Conservation (phyloP, 2,797 vertebrate genomes). For the Sternarchorhynchus goeldii region DNA sequence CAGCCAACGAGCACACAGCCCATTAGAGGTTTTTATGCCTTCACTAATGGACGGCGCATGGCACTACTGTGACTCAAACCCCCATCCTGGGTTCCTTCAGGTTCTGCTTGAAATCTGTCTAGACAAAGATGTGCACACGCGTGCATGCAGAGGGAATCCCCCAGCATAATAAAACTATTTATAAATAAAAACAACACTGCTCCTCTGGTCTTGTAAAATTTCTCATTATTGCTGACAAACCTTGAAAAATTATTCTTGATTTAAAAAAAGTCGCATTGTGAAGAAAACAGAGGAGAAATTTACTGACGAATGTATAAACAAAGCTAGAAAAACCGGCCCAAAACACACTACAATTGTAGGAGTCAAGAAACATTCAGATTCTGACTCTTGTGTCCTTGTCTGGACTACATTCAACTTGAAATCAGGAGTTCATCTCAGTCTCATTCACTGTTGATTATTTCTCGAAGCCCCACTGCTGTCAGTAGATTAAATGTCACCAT, state of each 20-base stretch:
- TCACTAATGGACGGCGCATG: not conserved
- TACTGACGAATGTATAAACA: conserved; percentile 14
- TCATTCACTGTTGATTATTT: conserved; percentile 26
- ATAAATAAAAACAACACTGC: conserved; percentile 82
- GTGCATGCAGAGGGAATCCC: conserved; percentile 44
- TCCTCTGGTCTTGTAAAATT: conserved; percentile 76
- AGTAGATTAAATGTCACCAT: conserved; percentile 3
- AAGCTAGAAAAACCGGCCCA: not conserved
- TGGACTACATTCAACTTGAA: conserved; percentile 47
- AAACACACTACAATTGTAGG: conserved; percentile 12
- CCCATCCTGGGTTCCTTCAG: not conserved
- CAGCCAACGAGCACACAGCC: not conserved
- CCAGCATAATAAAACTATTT: conserved; percentile 83
- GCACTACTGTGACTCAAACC: not conserved
- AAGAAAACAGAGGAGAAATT: conserved; percentile 28
- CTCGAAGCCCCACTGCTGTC: conserved; percentile 3
- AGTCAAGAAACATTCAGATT: conserved; percentile 10
- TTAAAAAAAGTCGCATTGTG: conserved; percentile 12
- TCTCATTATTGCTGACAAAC: conserved; percentile 66
- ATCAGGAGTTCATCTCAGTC: conserved; percentile 29
- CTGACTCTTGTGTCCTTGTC: conserved; percentile 21
- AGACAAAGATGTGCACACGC: conserved; percentile 30
- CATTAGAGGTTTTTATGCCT: not conserved
- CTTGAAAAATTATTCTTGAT: conserved; percentile 50
- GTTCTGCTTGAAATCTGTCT: not conserved